Conservation (phyloP, 1,140 invertebrate genomes). For the Dendroctonus ponderosae region DNA sequence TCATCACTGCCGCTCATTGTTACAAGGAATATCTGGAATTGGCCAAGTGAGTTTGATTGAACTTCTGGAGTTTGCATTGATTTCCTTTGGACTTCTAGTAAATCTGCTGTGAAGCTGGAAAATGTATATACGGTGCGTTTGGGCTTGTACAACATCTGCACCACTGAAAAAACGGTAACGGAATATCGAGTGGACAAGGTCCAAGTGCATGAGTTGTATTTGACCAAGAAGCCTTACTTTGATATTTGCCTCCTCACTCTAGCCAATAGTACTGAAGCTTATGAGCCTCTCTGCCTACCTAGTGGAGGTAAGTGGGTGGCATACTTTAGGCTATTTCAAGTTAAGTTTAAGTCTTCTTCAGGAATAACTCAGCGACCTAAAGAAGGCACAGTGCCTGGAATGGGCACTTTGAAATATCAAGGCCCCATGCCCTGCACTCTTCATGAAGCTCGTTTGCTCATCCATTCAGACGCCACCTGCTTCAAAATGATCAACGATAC, state of each 20-base stretch:
- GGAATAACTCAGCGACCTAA: constrained; percentile 27
- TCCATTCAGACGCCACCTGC: constrained; percentile 39
- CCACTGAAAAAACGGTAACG: constrained; percentile 36
- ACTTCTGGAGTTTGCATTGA: not conserved
- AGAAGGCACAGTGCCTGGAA: constrained; percentile 40
- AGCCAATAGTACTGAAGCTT: constrained; percentile 30
- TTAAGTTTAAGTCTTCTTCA: constrained; percentile 12
- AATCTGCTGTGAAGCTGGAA: constrained; percentile 38
- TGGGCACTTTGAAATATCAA: constrained; percentile 41
- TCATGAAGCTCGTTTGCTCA: constrained; percentile 43
- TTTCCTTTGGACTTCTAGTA: constrained; percentile 22
- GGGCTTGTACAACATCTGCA: constrained; percentile 44
- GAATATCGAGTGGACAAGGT: constrained; percentile 40
- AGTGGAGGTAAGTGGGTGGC: constrained; percentile 8
- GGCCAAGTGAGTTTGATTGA: constrained; percentile 11
- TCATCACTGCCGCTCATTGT: constrained; percentile 48
- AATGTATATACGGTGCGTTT: constrained; percentile 38
- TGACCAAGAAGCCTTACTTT: constrained; percentile 41
- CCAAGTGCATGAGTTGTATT: constrained; percentile 43
- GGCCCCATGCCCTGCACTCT: constrained; percentile 40
- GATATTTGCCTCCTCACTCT: constrained; percentile 44
- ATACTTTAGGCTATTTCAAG: not conserved
- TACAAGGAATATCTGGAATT: constrained; percentile 38
- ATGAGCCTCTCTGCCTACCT: constrained; percentile 41
- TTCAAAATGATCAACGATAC: constrained; percentile 38